A percentile compares a stretch with the other conserved stretches of the same genome.
Evolutionary conservation across 2,797 vertebrate genomes (phyloP).

Genomic region (Schizopygopsis pylzovi): DNA sequence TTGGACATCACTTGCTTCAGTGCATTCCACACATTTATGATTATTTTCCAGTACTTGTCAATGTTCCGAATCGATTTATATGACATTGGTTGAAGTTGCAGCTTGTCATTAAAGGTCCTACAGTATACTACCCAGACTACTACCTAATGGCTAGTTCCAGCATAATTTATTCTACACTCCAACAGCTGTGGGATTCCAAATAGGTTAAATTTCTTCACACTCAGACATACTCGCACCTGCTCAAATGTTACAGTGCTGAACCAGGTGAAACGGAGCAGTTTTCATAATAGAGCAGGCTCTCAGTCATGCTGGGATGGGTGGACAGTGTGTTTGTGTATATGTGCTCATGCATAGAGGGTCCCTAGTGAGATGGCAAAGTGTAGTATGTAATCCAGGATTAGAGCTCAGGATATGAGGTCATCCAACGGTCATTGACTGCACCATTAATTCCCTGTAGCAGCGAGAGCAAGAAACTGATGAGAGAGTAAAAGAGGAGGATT

Average conservation of each 20-base stretch:
- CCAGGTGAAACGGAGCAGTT: slow-evolving; percentile 35
- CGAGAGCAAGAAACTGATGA: slow-evolving; percentile 48
- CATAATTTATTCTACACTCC: not conserved
- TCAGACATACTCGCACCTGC: not conserved
- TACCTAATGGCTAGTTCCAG: not conserved
- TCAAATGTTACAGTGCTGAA: slow-evolving; percentile 43
- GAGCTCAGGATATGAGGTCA: slow-evolving; percentile 70
- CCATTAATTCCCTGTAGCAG: slow-evolving; percentile 32
- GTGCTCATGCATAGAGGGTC: slow-evolving; percentile 40
- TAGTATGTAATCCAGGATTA: slow-evolving; percentile 76
- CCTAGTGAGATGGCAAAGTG: slow-evolving; percentile 55
- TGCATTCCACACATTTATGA: slow-evolving; percentile 51
- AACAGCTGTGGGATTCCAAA: not conserved
- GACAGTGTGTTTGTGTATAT: slow-evolving; percentile 29
- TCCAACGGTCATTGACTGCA: slow-evolving; percentile 65
- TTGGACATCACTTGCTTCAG: slow-evolving; percentile 59
- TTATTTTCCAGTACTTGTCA: slow-evolving; percentile 56
- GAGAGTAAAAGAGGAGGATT: slow-evolving; percentile 25
- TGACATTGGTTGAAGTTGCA: not conserved
- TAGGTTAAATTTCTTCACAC: not conserved
- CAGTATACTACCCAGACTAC: not conserved
- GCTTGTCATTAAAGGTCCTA: slow-evolving; percentile 19
- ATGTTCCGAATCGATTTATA: slow-evolving; percentile 44
- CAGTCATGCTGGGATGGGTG: slow-evolving; percentile 31
- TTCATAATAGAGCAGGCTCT: slow-evolving; percentile 41